Conservation (phyloP, 2,797 vertebrate species). For the Scleropages formosus region DNA sequence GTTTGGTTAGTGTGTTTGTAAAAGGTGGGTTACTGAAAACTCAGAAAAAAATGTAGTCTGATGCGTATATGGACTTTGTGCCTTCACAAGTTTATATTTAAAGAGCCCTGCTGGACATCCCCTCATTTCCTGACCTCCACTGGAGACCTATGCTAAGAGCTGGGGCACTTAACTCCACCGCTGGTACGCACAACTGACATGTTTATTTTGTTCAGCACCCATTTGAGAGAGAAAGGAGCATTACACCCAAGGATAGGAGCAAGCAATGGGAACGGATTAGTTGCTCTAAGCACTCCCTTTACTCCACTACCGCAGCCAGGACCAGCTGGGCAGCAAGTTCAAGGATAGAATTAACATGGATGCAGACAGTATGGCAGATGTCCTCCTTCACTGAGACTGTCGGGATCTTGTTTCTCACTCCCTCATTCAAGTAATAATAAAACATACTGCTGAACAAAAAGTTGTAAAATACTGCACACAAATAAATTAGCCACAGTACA, state of each 20-base stretch:
- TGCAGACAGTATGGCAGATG: constrained; percentile 8
- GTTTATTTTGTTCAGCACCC: constrained; percentile 9
- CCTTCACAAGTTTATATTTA: neutral
- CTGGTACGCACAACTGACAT: no score
- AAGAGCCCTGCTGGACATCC: neutral
- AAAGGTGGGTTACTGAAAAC: no score
- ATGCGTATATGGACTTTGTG: neutral
- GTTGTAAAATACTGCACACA: no score
- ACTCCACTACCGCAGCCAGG: neutral
- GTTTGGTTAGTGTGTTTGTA: no score
- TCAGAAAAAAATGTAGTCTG: neutral
- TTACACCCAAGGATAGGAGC: constrained; percentile 23
- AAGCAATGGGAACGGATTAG: constrained; percentile 30
- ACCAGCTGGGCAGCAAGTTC: constrained; percentile 5
- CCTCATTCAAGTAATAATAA: neutral
- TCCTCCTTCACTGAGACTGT: neutral
- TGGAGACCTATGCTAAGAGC: neutral
- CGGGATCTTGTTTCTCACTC: neutral
- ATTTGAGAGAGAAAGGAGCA: constrained; percentile 13
- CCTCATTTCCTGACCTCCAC: neutral
- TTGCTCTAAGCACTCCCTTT: constrained; percentile 28
- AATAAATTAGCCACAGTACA: no score
- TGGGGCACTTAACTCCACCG: neutral
- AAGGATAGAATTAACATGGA: constrained; percentile 14
- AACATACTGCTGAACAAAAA: no score